Evolutionary conservation across 2,888 invertebrate species (phyloP).

Genomic region (Mythimna lalbum): DNA sequence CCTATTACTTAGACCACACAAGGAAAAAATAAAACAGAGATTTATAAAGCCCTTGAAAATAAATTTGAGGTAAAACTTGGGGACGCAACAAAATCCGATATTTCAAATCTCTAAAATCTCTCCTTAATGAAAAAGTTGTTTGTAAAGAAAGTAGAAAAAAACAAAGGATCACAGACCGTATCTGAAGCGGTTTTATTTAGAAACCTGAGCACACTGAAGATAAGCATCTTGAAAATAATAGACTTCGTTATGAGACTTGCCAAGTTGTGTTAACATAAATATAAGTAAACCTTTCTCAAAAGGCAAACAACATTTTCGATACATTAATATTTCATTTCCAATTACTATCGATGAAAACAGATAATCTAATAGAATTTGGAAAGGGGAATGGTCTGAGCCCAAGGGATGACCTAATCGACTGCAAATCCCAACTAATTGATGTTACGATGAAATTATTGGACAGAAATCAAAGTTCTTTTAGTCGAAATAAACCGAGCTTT

Average conservation of each 20-base stretch:
- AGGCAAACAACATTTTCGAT: slow-evolving; percentile 31
- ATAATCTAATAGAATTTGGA: slow-evolving; percentile 47
- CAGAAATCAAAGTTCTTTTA: not conserved
- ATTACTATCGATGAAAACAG: slow-evolving; percentile 50
- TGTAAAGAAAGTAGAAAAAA: slow-evolving; percentile 35
- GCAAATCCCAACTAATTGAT: slow-evolving; percentile 46
- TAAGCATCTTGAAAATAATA: slow-evolving; percentile 37
- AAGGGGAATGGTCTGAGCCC: slow-evolving; percentile 17
- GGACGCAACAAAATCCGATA: not conserved
- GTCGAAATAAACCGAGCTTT: not conserved
- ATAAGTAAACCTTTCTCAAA: slow-evolving; percentile 1
- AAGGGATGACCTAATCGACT: slow-evolving; percentile 45
- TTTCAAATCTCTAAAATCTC: not conserved
- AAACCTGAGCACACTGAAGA: slow-evolving; percentile 31
- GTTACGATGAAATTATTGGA: slow-evolving; percentile 13
- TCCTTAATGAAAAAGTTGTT: slow-evolving; percentile 21
- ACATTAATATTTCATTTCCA: slow-evolving; percentile 55
- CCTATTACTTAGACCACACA: slow-evolving; percentile 66
- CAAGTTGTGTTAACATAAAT: slow-evolving; percentile 26
- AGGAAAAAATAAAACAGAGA: slow-evolving; percentile 62
- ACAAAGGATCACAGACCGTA: slow-evolving; percentile 33
- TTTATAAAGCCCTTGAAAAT: slow-evolving; percentile 35
- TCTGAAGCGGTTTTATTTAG: slow-evolving; percentile 35
- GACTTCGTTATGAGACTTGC: slow-evolving; percentile 8
- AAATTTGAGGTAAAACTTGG: slow-evolving; percentile 11